Evolutionary conservation across 2,113 vertebrate species (phyloP).

Genomic region (Odocoileus virginianus): DNA sequence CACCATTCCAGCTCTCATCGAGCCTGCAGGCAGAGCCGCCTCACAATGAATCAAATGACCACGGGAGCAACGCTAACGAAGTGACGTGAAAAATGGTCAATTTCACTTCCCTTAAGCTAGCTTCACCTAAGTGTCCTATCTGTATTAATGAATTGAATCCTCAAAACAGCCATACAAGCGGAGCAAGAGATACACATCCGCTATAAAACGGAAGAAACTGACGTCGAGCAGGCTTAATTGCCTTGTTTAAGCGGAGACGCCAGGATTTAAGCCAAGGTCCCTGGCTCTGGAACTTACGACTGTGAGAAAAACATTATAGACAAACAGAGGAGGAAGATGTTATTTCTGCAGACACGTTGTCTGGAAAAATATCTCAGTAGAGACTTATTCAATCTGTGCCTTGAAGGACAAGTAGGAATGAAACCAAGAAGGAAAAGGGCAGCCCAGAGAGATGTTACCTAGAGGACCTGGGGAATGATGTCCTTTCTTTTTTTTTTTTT

Average conservation of each 20-base stretch:
- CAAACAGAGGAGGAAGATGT: rapidly evolving
- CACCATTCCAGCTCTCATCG: rapidly evolving
- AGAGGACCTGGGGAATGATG: neutral
- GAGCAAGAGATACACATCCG: neutral
- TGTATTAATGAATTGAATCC: neutral
- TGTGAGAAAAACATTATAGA: neutral
- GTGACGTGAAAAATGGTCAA: rapidly evolving
- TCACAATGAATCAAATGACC: rapidly evolving
- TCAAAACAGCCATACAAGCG: neutral
- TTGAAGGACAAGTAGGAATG: neutral
- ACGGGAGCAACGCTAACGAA: rapidly evolving
- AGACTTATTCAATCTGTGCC: neutral
- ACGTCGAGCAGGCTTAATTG: neutral
- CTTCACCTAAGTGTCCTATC: neutral
- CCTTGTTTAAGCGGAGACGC: neutral
- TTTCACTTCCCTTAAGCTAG: neutral
- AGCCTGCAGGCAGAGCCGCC: rapidly evolving
- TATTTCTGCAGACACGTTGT: neutral
- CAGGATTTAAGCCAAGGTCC: neutral
- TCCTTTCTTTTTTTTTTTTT: neutral
- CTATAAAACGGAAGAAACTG: neutral
- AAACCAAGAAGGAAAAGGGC: neutral
- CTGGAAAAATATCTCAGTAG: neutral
- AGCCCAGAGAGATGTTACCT: too few relatives aligned
- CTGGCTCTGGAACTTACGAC: too few relatives aligned